These are phyloP conservation scores for Pocillopora verrucosa DNA, from an alignment of 64 coral and sea anemone species.

Conservation along the genomic window DNA sequence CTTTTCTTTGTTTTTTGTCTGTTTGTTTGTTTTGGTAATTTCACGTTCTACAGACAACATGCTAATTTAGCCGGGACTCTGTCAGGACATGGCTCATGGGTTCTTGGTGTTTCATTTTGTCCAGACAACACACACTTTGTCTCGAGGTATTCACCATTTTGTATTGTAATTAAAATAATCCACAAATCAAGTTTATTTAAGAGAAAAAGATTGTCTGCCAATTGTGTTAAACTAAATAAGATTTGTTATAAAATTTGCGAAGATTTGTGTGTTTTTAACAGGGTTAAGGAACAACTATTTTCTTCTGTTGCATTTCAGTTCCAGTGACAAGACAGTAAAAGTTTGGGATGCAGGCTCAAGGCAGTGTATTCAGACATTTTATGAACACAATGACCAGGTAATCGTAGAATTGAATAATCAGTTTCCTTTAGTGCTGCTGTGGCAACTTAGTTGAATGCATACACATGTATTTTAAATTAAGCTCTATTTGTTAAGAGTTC, in stretches of 20 bases:
- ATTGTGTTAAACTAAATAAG: too few relatives aligned
- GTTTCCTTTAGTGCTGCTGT: neutral
- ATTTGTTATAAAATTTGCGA: too few relatives aligned
- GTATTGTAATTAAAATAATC: neutral
- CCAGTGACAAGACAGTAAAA: constrained; percentile 98
- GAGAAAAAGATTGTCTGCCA: neutral
- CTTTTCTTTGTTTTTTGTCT: constrained; percentile 36
- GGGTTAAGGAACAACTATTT: neutral
- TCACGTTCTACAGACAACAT: constrained; percentile 65
- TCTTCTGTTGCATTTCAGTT: constrained; percentile 40
- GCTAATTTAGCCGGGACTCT: constrained; percentile 97
- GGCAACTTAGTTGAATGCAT: too few relatives aligned
- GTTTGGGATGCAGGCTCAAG: constrained; percentile 93
- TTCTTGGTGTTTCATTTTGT: constrained; percentile 89
- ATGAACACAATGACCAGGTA: constrained; percentile 97
- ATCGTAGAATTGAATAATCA: neutral
- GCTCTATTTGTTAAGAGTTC: too few relatives aligned
- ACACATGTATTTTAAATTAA: too few relatives aligned
- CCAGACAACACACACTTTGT: constrained; percentile 98
- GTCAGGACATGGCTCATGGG: constrained; percentile 97
- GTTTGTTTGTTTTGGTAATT: constrained; percentile 12
- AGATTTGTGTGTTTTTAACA: neutral
- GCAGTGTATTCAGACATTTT: constrained; percentile 90
- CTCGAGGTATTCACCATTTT: constrained; percentile 73
- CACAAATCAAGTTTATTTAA: neutral